Evolutionary conservation across 2,113 vertebrate species (phyloP).

Genomic region (Chaetodon trifascialis): DNA sequence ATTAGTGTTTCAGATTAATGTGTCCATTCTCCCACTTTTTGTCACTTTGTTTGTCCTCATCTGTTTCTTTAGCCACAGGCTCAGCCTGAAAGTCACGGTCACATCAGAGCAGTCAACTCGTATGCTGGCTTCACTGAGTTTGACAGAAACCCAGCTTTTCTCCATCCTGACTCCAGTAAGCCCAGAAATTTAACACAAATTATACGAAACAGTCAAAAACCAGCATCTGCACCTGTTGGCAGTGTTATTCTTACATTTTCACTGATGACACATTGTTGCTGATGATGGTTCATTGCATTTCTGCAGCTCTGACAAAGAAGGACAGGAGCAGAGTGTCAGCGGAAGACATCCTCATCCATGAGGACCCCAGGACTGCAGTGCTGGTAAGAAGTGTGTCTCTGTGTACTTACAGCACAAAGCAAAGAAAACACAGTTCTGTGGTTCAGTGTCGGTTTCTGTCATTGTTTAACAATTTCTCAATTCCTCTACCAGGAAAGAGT

Average conservation of each 20-base stretch:
- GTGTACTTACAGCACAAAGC: background rate
- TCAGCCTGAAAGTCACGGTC: conserved; percentile 80
- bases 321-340: conserved; percentile 84
- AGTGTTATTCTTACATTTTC: background rate
- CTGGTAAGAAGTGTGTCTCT: conserved; percentile 79
- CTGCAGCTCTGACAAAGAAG: conserved; percentile 85
- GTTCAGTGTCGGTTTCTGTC: background rate
- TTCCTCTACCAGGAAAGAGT: conserved; percentile 88
- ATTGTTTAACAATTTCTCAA: conserved; percentile 35
- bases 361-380: conserved; percentile 88
- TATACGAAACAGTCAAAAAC: background rate
- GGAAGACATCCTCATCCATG: conserved; percentile 87
- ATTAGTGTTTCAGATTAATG: background rate
- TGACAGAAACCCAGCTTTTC: conserved; percentile 80
- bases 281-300: conserved; percentile 37
- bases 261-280: background rate
- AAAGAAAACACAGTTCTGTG: background rate
- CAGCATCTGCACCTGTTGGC: too few species aligned
- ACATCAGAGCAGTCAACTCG: conserved; percentile 88
- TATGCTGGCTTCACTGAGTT: conserved; percentile 90
- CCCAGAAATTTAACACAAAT: conserved; percentile 15
- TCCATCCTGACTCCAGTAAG: conserved; percentile 89
- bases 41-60: background rate
- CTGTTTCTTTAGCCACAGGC: conserved; percentile 65
- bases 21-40: background rate